phyloP scores from a whole-genome alignment of 2,888 invertebrate species.

The Dolichomitus sp. region DNA sequence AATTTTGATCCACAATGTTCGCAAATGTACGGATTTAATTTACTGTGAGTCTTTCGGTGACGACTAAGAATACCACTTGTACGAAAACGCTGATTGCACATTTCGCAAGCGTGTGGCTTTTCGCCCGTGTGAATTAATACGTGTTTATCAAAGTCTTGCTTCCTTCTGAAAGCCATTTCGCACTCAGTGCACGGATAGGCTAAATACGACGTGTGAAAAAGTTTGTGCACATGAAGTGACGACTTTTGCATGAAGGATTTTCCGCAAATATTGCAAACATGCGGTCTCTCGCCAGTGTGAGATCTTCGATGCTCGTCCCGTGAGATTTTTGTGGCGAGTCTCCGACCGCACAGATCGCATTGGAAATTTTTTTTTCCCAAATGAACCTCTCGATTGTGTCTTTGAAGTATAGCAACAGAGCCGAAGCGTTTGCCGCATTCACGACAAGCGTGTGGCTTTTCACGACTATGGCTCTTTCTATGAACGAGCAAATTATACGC shows the following conservation, averaged over 20 bases:
- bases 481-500: constrained; percentile 86
- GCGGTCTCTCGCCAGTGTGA: constrained; percentile 79
- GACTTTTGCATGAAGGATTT: constrained; percentile 86
- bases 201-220: constrained; percentile 70
- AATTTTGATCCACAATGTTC: constrained; percentile 85
- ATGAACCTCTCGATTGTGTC: constrained; percentile 81
- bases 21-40: constrained; percentile 81
- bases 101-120: constrained; percentile 85
- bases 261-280: constrained; percentile 86
- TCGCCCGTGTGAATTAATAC: constrained; percentile 85
- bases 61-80: constrained; percentile 86
- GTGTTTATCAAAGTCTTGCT: constrained; percentile 86
- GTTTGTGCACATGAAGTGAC: constrained; percentile 86
- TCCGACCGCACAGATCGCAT: constrained; percentile 79
- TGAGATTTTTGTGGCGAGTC: constrained; percentile 76
- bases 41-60: constrained; percentile 87
- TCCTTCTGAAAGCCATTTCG: constrained; percentile 85
- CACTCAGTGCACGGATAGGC: constrained; percentile 78
- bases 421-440: constrained; percentile 82
- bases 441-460: constrained; percentile 77
- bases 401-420: constrained; percentile 77
- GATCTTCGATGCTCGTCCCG: constrained; percentile 80
- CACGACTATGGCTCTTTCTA: constrained; percentile 75
- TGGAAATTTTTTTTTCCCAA: constrained; percentile 75
- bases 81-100: constrained; percentile 87